A percentile compares a stretch with the other conserved stretches of the same genome.
Evolutionary conservation across 2,888 invertebrate species (phyloP).

Genomic region (Ecliptopera silaceata): DNA sequence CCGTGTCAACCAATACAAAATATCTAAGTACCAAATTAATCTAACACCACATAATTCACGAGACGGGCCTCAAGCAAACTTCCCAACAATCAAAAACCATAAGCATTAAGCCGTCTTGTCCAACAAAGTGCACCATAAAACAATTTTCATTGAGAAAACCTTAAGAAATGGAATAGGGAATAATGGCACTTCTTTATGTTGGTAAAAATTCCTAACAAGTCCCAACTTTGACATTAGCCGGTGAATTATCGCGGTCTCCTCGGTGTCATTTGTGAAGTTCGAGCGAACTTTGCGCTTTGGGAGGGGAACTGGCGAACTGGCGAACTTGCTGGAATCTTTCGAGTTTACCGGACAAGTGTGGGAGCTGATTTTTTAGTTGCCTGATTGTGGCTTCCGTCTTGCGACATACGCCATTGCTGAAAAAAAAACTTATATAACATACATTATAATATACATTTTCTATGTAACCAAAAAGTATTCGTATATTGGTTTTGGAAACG

Average conservation of each 20-base stretch:
- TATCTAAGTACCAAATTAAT: not conserved
- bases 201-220: slow-evolving; percentile 73
- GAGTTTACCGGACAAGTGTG: slow-evolving; percentile 54
- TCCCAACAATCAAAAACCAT: slow-evolving; percentile 34
- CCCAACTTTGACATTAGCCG: slow-evolving; percentile 77
- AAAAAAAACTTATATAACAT: not conserved
- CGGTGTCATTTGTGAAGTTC: slow-evolving; percentile 79
- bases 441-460: too few relatives aligned
- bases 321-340: slow-evolving; percentile 55
- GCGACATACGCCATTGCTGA: not conserved
- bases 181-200: slow-evolving; percentile 66
- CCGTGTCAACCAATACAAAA: too few relatives aligned
- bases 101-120: slow-evolving; percentile 38
- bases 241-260: slow-evolving; percentile 78
- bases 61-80: slow-evolving; percentile 7
- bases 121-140: slow-evolving; percentile 42
- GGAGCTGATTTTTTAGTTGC: slow-evolving; percentile 26
- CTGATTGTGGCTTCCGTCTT: slow-evolving; percentile 9
- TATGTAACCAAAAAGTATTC: too few relatives aligned
- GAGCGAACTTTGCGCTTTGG: slow-evolving; percentile 58
- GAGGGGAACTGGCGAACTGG: slow-evolving; percentile 39
- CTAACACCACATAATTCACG: not conserved
- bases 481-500: too few relatives aligned
- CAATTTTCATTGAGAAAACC: slow-evolving; percentile 43
- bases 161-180: slow-evolving; percentile 53